phyloP scores from a whole-genome alignment of 2,113 vertebrate genomes.

The Thalassarche chlororhynchos region DNA sequence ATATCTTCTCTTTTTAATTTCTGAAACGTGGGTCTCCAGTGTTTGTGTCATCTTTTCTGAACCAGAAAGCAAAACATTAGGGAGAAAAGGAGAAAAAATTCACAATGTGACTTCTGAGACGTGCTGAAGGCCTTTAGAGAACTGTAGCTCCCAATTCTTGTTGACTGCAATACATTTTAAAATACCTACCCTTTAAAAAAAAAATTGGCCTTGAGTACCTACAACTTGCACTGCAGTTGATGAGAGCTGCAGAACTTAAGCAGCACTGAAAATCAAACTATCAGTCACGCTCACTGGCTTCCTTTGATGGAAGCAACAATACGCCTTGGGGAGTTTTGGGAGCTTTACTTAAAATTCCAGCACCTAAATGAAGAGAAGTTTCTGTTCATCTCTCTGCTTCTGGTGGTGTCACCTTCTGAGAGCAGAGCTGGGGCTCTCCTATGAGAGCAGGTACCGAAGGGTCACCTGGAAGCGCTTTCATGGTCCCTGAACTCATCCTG shows the following conservation, averaged over 20 bases:
- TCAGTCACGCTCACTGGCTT: slow-evolving; percentile 10
- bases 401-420: neutral
- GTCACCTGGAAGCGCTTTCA: neutral
- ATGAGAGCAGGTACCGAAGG: rapidly evolving
- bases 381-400: neutral
- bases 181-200: neutral
- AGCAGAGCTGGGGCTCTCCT: neutral
- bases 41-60: neutral
- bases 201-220: neutral
- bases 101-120: neutral
- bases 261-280: slow-evolving; percentile 33
- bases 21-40: neutral
- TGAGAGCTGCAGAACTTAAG: slow-evolving; percentile 28
- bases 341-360: neutral
- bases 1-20: neutral
- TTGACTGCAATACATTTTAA: slow-evolving; percentile 25
- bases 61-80: neutral
- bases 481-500: neutral
- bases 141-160: neutral
- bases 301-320: slow-evolving; percentile 37
- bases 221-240: neutral
- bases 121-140: slow-evolving; percentile 7
- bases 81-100: neutral
- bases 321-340: neutral
- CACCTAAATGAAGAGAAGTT: neutral